Base-by-base conservation (phyloP, 2,888 invertebrate species). In the Eilema caniola region DNA sequence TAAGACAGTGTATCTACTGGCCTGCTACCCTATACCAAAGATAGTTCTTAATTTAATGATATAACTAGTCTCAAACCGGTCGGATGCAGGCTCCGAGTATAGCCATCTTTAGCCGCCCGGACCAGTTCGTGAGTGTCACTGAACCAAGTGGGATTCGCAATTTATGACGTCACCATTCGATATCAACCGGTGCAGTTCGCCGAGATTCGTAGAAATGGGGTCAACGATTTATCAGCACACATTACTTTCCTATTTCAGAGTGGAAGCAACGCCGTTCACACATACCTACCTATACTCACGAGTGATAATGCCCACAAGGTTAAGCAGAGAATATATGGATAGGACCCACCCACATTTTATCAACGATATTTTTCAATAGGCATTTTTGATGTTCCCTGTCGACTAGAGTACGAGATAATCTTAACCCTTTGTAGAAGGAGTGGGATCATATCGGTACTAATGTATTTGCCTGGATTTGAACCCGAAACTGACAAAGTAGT, bases 81-180 rank as follows among this genome's bases (percentile, higher is more conserved):
- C 65, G 41, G 3, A n/a, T 31, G 59, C 67, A 62, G 53, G 60
- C 61, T 68, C 31, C 67, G 41, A 41, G 37, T 56, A 60, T 65
- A 57, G 67, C 31, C 23, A 61, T 37, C 33, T 60, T 60, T 76
- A 80, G 83, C 77, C 76, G 73, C 66, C 56, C 65, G 63, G 79
- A 87, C 86, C 86, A 80, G 86, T 86, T 72, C 62, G 68, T 78
- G 72, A 75, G 75, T 85, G 87, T 86, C 88, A 86, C 78, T 87
- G 86, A 87, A 85, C 87, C 79, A 83, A 73, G 59, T 68, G 72
- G 72, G 76, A 66, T 67, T 69, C 62, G 61, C 67, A 12, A 68
- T 56, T 71, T 28, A 67, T 71, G 67, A 64, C 65, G 56, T 71
- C 65, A 61, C 56, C 20, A n/a, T n/a, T 10, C 23, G 11, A 66